Conservation (phyloP, 2,797 vertebrate genomes). For the Loris lydekkerianus region DNA sequence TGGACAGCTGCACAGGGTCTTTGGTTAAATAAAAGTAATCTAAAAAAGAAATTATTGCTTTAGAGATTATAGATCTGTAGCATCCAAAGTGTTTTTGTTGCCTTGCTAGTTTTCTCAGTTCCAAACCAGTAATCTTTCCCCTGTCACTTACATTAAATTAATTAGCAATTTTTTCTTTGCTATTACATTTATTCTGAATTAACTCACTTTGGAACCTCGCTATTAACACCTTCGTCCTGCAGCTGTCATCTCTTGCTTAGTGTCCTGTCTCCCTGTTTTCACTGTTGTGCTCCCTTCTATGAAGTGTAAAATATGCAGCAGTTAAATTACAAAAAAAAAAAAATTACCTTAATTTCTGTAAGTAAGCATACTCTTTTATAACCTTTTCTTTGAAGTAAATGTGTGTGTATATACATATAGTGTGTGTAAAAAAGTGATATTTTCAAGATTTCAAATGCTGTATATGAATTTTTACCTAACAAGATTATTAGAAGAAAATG, state of each 20-base stretch:
- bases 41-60: constrained; percentile 15
- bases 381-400: background rate
- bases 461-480: background rate
- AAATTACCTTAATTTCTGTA: background rate
- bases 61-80: background rate
- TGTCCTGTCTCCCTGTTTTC: background rate
- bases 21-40: background rate
- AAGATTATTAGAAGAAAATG: background rate
- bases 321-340: background rate
- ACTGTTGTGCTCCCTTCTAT: background rate
- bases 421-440: background rate
- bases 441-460: background rate
- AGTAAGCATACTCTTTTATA: background rate
- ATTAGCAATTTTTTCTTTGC: background rate
- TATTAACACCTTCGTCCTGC: background rate
- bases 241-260: background rate
- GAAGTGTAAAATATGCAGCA: background rate
- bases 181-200: background rate
- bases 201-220: background rate
- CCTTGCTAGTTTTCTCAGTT: background rate
- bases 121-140: background rate
- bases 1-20: background rate
- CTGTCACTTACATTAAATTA: background rate
- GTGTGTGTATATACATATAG: background rate
- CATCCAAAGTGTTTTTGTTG: constrained; percentile 19